Evolutionary conservation across 2,797 vertebrate species (phyloP).

Genomic region (Hypotaenidia philippensis): DNA sequence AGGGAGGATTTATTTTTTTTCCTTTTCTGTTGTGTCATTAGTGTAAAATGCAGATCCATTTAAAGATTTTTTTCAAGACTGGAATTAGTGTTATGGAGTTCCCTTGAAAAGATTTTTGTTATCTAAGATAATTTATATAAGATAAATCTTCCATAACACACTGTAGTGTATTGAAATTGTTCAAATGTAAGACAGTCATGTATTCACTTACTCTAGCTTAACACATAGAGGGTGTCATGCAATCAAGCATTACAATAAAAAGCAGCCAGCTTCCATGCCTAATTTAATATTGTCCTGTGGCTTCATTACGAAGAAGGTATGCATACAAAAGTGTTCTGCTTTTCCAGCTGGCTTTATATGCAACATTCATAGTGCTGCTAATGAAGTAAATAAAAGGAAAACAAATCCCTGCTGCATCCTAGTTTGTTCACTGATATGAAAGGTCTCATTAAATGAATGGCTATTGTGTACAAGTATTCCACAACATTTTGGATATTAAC

Average conservation of each 20-base stretch:
- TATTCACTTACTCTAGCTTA: background rate
- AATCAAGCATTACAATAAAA: background rate
- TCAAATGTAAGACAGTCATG: background rate
- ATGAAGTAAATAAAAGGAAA: slow-evolving; percentile 59
- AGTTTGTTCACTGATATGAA: background rate
- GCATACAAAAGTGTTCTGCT: background rate
- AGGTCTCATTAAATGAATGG: slow-evolving; percentile 43
- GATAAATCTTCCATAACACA: background rate
- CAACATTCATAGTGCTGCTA: background rate
- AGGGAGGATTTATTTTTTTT: background rate
- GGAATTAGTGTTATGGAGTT: background rate
- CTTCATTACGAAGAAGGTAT: slow-evolving; percentile 46
- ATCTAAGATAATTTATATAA: background rate
- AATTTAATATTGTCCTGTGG: slow-evolving; percentile 22
- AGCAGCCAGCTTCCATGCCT: background rate
- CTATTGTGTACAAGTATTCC: background rate
- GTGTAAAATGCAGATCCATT: background rate
- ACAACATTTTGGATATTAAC: background rate
- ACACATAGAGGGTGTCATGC: background rate
- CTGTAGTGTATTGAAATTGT: background rate
- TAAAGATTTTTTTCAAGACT: background rate
- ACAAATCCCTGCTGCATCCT: slow-evolving; percentile 1
- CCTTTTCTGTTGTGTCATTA: background rate
- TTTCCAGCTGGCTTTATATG: background rate
- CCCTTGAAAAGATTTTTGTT: background rate